These are phyloP conservation scores for Phoxinus dragarum DNA, from an alignment of 2,797 vertebrate genomes.

Conservation along the genomic window DNA sequence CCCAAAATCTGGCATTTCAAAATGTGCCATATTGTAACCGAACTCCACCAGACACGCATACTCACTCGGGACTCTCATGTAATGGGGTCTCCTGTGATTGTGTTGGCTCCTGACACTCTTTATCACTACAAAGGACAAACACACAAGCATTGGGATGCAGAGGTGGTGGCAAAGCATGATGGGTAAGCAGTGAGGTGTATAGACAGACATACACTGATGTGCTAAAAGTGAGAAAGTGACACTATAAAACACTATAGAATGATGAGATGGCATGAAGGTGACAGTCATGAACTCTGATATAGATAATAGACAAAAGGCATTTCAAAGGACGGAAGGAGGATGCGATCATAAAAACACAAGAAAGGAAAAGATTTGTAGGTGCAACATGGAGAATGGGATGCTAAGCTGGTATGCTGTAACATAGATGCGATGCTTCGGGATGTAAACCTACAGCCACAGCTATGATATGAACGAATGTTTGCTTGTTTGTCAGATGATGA, in stretches of 20 bases:
- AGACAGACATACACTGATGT: constrained; percentile 1
- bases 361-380: not conserved
- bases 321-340: not conserved
- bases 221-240: not conserved
- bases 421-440: not conserved
- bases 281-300: not conserved
- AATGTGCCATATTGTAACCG: constrained; percentile 1
- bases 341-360: not conserved
- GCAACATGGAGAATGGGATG: constrained; percentile 2
- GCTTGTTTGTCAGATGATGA: not conserved
- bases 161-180: constrained; percentile 45
- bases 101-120: constrained; percentile 64
- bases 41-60: constrained; percentile 56
- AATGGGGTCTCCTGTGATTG: constrained; percentile 66
- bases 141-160: constrained; percentile 54
- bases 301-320: not conserved
- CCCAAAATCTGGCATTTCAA: constrained; percentile 1
- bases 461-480: not conserved
- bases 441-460: not conserved
- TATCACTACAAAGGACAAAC: constrained; percentile 72
- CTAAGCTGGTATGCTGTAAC: not conserved
- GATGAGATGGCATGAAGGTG: not conserved
- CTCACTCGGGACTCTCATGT: constrained; percentile 77
- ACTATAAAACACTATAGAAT: constrained; percentile 8
- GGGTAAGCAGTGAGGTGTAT: constrained; percentile 40